These are phyloP conservation scores for Tuta absoluta DNA, from an alignment of 2,888 invertebrate species.

Conservation along the genomic window DNA sequence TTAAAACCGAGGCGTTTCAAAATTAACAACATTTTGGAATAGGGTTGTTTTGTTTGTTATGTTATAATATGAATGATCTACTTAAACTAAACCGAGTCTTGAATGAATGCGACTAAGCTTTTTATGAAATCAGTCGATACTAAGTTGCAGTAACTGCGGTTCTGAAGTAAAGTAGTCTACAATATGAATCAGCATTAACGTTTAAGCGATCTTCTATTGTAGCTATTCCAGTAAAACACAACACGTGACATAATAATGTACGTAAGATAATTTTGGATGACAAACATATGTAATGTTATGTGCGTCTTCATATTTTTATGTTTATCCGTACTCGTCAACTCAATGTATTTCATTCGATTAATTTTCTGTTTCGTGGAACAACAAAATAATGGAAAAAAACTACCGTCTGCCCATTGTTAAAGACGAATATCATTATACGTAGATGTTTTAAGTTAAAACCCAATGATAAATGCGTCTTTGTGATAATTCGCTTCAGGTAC, in stretches of 20 bases:
- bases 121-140: too few relatives aligned
- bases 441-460: constrained; percentile 24
- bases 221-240: not conserved
- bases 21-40: too few relatives aligned
- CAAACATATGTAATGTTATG: constrained; percentile 16
- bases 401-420: constrained; percentile 21
- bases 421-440: constrained; percentile 26
- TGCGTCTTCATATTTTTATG: not conserved
- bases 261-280: not conserved
- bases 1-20: too few relatives aligned
- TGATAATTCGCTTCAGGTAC: constrained; percentile 21
- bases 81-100: too few relatives aligned
- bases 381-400: constrained; percentile 22
- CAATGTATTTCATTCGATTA: not conserved
- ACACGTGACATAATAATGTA: not conserved
- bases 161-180: not conserved
- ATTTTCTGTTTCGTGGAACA: constrained; percentile 14
- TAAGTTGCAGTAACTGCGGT: not conserved
- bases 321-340: constrained; percentile 5
- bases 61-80: too few relatives aligned
- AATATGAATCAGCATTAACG: not conserved
- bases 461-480: constrained; percentile 27
- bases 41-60: too few relatives aligned
- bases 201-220: not conserved
- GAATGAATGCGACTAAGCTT: too few relatives aligned